Base-by-base conservation (phyloP, 2,888 invertebrate genomes). In the Phania funesta region DNA sequence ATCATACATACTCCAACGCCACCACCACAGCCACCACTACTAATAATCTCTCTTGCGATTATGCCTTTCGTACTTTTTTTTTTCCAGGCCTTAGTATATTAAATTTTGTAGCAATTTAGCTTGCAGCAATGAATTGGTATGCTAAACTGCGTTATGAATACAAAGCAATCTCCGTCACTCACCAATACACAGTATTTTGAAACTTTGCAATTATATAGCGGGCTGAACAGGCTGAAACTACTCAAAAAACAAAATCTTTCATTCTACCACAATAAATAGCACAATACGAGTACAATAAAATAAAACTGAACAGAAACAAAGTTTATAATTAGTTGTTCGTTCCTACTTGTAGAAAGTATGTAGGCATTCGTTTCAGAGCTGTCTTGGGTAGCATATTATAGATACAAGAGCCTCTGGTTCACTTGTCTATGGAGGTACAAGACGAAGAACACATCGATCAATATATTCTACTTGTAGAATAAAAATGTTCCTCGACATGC, bases 151-250 rank as follows among this genome's bases (percentile, higher is more conserved):
- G 8, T 44, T 41, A 54, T 52, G 58, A 50, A 50, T 20, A 67
- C 67, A 75, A 67, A 58, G 56, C 56, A 67, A 75, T 75, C 38
- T 75, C 16, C 48, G 67, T 75, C 60, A 76, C 67, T 75, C 75
- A 60, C 75, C 48, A 65, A 67, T 50, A 67, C 38, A 67, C 22
- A 58, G 62, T 64, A 50, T 52, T 70, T 74, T 41, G 44, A 56
- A 74, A 64, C 62, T 62, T 64, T 73, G 62, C 73, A 73, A 71
- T 62, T 62, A 62, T 62, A 62, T 62, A 44, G 29, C 41, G 41
- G 41, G 22, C 20, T 41, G 26, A 29, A 41, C 20, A 41, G n/a
- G 20, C 24, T 29, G 9, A 62, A 73, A 35, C 5, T n/a, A n/a
- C n/a, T n/a, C n/a, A n/a, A n/a, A n/a, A n/a, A n/a, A n/a, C n/a